Evolutionary conservation across 53 echinoderm and acorn worm species (phyloP).

Genomic region (Paracentrotus lividus): DNA sequence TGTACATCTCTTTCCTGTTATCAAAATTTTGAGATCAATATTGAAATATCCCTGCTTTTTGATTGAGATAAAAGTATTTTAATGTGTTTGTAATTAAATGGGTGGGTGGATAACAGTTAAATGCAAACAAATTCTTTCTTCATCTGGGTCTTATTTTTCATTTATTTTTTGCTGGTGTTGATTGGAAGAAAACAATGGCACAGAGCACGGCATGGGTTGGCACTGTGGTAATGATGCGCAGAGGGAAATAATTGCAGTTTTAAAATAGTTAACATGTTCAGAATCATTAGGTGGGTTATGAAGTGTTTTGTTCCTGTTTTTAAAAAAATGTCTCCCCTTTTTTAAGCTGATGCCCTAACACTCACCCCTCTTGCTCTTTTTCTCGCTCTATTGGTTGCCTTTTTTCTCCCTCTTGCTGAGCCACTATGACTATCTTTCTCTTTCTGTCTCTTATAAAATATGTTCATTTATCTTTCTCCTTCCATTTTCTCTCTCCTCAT

Average conservation of each 20-base stretch:
- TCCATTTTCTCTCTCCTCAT: background rate
- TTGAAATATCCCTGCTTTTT: background rate
- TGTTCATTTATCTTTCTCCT: too few relatives aligned
- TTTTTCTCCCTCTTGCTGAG: background rate
- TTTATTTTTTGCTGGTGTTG: background rate
- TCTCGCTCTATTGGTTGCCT: background rate
- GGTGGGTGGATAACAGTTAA: background rate
- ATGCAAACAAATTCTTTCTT: background rate
- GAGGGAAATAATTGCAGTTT: background rate
- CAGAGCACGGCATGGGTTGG: background rate
- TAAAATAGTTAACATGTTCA: background rate
- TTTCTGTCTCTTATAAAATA: too few relatives aligned
- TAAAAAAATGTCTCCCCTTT: background rate
- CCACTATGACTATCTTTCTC: background rate
- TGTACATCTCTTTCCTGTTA: slow-evolving; percentile 10
- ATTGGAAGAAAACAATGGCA: background rate
- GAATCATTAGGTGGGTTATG: slow-evolving; percentile 20
- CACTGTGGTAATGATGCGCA: background rate
- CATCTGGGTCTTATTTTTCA: background rate
- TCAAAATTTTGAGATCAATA: background rate
- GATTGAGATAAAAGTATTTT: background rate
- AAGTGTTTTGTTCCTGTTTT: slow-evolving; percentile 4
- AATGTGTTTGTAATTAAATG: background rate
- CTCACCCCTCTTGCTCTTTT: background rate
- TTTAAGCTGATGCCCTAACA: background rate